phyloP scores from a whole-genome alignment of 2,113 vertebrate species.

The Gadus macrocephalus region DNA sequence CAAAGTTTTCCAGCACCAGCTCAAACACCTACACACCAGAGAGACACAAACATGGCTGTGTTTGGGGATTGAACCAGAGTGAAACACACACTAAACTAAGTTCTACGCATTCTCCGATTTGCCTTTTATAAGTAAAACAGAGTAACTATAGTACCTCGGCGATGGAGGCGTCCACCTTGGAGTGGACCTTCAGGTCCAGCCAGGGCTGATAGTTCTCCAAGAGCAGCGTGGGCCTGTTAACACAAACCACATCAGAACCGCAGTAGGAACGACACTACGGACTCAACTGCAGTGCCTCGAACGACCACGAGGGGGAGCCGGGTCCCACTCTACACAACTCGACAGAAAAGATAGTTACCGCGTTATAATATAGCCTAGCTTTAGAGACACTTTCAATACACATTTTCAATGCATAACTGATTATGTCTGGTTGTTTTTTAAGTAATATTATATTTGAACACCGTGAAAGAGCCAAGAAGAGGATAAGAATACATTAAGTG shows the following conservation, averaged over 20 bases:
- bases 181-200: slow-evolving; percentile 88
- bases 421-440: neutral
- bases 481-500: neutral
- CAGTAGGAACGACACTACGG: no score
- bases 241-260: neutral
- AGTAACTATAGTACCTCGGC: slow-evolving; percentile 81
- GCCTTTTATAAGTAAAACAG: neutral
- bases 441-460: neutral
- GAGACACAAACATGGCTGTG: neutral
- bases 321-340: neutral
- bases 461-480: neutral
- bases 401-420: no score
- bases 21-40: slow-evolving; percentile 81
- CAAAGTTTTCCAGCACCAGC: slow-evolving; percentile 93
- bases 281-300: slow-evolving; percentile 8
- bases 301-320: neutral
- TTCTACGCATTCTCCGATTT: no score
- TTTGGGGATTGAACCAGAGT: no score
- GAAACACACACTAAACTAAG: neutral
- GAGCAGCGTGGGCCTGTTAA: slow-evolving; percentile 79
- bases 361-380: neutral
- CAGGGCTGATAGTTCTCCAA: slow-evolving; percentile 96
- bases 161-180: slow-evolving; percentile 90
- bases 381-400: neutral
- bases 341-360: neutral